Percentiles rank a stretch among this genome's conserved stretches.
Evolutionary conservation across 2,113 vertebrate genomes (phyloP).

Genomic region (Cryptomyrus ogoouensis): DNA sequence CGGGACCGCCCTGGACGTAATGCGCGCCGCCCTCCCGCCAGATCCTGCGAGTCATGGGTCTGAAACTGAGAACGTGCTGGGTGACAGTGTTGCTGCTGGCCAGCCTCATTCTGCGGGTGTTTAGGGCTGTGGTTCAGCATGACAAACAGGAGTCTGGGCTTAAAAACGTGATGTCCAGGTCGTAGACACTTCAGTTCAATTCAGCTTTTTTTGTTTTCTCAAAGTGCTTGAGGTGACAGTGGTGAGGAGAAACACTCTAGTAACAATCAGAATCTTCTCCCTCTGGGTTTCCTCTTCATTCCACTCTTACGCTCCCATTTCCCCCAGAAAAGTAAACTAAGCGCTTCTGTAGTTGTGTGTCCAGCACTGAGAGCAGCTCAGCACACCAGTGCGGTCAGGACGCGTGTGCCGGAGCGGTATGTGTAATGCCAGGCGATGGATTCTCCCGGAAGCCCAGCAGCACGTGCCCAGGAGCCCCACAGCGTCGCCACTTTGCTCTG

Average conservation of each 20-base stretch:
- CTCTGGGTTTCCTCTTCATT: neutral
- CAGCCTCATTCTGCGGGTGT: neutral
- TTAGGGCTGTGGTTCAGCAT: neutral
- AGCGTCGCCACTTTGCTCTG: neutral
- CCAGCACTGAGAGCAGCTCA: neutral
- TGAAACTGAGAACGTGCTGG: neutral
- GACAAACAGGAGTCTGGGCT: neutral
- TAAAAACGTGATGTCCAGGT: neutral
- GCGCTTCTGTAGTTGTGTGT: neutral
- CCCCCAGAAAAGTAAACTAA: neutral
- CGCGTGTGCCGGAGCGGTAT: neutral
- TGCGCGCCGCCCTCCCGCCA: neutral
- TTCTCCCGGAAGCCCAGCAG: neutral
- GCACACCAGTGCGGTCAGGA: neutral
- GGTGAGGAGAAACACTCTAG: no score
- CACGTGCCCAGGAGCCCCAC: neutral
- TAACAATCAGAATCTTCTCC: neutral
- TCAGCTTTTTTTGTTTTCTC: neutral
- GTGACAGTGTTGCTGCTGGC: neutral
- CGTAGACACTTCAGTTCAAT: neutral
- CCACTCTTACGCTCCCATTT: neutral
- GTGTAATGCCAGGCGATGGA: neutral
- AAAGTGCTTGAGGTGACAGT: neutral
- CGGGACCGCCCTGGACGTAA: neutral
- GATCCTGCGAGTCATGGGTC: neutral